These are phyloP conservation scores for Dysidea cf. avara DNA, from an alignment of 37 sponge, comb jelly and placozoan genomes.

Conservation along the genomic window DNA sequence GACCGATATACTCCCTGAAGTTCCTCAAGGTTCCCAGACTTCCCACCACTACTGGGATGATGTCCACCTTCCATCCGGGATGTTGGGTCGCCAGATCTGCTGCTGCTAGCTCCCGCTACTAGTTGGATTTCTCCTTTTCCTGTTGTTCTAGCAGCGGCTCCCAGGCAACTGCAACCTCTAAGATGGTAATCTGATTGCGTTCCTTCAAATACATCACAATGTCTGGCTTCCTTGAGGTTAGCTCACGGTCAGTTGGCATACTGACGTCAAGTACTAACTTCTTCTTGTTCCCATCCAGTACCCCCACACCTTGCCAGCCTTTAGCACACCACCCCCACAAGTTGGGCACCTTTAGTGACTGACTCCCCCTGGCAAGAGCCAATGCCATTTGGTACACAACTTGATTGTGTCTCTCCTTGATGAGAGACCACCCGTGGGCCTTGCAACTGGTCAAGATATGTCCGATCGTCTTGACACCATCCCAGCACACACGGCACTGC, in stretches of 20 bases:
- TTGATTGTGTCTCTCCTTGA: constrained; percentile 4
- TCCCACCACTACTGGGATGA: neutral
- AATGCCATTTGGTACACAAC: neutral
- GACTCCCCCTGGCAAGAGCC: neutral
- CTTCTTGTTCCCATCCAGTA: neutral
- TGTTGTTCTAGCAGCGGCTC: neutral
- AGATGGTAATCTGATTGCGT: neutral
- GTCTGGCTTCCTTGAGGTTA: neutral
- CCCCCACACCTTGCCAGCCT: too few species aligned
- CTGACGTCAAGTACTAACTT: neutral
- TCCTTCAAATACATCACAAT: neutral
- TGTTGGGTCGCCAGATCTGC: constrained; percentile 11
- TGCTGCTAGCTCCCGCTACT: constrained; percentile 11
- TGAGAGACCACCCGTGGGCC: neutral
- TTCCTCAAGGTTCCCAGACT: too few species aligned
- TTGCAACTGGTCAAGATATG: constrained; percentile 2
- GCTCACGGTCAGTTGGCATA: neutral
- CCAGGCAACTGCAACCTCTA: constrained; percentile 12
- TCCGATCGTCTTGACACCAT: neutral
- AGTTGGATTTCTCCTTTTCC: neutral
- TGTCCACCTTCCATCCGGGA: neutral
- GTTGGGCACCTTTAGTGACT: too few species aligned
- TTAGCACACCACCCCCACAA: neutral
- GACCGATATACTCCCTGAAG: too few species aligned
- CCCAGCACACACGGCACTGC: neutral